Evolutionary conservation across 1,140 invertebrate genomes (phyloP), one percentile per base, ranked within the genome.

Genomic region (Cecropterus lyciades): DNA sequence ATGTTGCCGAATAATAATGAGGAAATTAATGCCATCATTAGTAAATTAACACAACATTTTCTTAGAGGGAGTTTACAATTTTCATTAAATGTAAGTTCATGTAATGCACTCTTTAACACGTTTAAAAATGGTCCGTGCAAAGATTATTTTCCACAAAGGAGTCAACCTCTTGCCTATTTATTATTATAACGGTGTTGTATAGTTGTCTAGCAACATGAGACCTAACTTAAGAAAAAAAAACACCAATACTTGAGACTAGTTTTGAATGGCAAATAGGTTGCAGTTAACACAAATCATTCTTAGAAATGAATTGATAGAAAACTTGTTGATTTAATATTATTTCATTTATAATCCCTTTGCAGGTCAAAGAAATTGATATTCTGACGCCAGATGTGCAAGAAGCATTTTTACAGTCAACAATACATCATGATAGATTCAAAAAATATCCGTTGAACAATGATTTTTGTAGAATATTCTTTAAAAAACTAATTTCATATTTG

Each of bases 401-500:
- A 62, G 45, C 45, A 20, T 84, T 91, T 57, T 42, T 91, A 40
- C 55, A 79, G 24, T 62, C 71, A 49, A 91, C 85, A 8, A 52
- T 91, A 24, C 48, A 81, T 33, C 77, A 63, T 64, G 1, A 65
- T 53, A 46, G 81, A 51, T 51, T 84, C 20, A 75, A 80, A 73
- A 75, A 81, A 67, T 88, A 85, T 73, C 87, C 88, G 16, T 55
- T 84, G 2, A 86, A 73, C 15, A 62, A 56, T 24, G 68, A 82
- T 11, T 91, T 85, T 68, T 66, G 70, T 46, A 79, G 74, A 46
- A 57, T 85, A 43, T 91, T 84, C 70, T 78, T 89, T 27, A 91
- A 91, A 66, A 87, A 83, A 67, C n/a, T 91, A 1, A 82, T 89
- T 20, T 40, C 52, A 17, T 62, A 51, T 64, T 69, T 91, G 57